phyloP scores from a whole-genome alignment of 2,797 vertebrate species.

The Notoglanidium macrostoma region DNA sequence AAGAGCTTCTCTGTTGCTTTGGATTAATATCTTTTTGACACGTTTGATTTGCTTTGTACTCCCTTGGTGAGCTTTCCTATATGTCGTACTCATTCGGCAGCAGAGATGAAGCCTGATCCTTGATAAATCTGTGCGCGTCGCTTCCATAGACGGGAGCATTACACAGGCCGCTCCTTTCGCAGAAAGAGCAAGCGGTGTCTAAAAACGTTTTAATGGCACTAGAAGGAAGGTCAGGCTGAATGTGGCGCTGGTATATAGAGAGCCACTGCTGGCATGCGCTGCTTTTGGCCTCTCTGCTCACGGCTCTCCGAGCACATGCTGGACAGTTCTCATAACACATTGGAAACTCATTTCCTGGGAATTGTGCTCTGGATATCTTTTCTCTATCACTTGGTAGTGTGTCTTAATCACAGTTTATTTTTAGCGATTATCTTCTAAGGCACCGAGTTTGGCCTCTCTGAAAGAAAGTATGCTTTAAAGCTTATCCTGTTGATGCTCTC shows the following conservation, averaged over 20 bases:
- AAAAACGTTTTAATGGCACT: background rate
- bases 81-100: background rate
- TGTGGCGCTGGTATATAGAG: background rate
- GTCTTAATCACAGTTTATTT: background rate
- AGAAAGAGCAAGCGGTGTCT: constrained; percentile 14
- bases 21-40: background rate
- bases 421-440: background rate
- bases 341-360: background rate
- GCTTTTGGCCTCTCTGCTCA: constrained; percentile 49
- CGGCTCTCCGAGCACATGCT: constrained; percentile 47
- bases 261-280: constrained; percentile 7
- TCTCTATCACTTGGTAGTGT: background rate
- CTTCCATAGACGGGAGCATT: background rate
- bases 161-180: background rate
- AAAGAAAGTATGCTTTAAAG: background rate
- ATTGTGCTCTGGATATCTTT: background rate
- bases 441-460: background rate
- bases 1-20: background rate
- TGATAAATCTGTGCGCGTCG: background rate
- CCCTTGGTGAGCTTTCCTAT: background rate
- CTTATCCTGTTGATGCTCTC: too few relatives aligned
- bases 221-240: constrained; percentile 25
- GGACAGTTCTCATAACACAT: constrained; percentile 3
- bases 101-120: background rate
- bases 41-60: background rate